Percentiles rank a stretch among this genome's conserved stretches.
These are phyloP conservation scores for Falcaria lacertinaria DNA, from an alignment of 2,888 invertebrate species.

Conservation along the genomic window DNA sequence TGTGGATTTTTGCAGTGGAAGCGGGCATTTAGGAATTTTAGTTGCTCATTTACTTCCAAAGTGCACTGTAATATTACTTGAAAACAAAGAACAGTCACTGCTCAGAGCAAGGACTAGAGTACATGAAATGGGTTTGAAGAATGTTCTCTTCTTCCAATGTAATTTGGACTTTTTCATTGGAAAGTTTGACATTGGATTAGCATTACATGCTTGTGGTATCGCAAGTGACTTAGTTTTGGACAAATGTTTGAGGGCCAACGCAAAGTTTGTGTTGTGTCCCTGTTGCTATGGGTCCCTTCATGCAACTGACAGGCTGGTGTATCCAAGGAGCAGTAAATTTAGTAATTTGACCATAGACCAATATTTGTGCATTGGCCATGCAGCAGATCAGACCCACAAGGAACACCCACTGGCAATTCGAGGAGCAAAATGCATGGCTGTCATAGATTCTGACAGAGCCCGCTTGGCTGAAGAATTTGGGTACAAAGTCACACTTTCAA, in stretches of 20 bases:
- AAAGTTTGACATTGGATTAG: conserved; percentile 90
- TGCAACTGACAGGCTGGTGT: conserved; percentile 87
- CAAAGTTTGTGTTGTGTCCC: conserved; percentile 93
- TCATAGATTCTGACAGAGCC: conserved; percentile 92
- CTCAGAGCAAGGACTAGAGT: conserved; percentile 86
- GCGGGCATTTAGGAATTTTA: conserved; percentile 94
- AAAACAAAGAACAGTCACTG: conserved; percentile 94
- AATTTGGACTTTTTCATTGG: conserved; percentile 94
- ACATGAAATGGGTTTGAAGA: conserved; percentile 82
- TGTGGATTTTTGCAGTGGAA: conserved; percentile 97
- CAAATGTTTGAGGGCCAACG: conserved; percentile 86
- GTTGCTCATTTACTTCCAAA: conserved; percentile 88
- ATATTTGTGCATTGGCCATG: conserved; percentile 91
- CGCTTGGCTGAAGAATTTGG: conserved; percentile 86
- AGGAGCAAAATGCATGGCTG: conserved; percentile 92
- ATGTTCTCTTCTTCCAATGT: conserved; percentile 90
- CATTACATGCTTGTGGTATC: conserved; percentile 96
- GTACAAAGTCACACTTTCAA: conserved; percentile 87
- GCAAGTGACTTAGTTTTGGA: conserved; percentile 95
- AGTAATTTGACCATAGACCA: conserved; percentile 75
- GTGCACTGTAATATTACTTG: conserved; percentile 89
- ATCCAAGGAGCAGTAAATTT: conserved; percentile 88
- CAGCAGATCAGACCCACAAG: conserved; percentile 95
- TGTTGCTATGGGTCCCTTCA: conserved; percentile 96
- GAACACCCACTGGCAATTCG: conserved; percentile 84